Evolutionary conservation across 2,888 invertebrate species (phyloP), one percentile per base, ranked within the genome.

Genomic region (Pandemis heparana): DNA sequence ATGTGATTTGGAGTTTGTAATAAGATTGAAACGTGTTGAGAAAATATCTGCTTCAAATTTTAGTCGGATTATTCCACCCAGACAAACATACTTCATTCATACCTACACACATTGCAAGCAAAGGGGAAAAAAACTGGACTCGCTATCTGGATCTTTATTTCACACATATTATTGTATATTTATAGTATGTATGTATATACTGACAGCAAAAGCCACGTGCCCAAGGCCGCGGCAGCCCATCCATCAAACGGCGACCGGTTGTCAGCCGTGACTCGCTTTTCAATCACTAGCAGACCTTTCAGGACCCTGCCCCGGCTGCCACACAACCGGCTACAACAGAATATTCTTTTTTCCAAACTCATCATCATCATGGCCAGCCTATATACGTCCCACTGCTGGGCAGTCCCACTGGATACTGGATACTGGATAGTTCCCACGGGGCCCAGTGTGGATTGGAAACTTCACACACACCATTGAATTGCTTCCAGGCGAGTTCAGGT

Each of bases 181-280:
- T 32, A 1, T 32, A 32, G 23, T 32, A 4, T 53, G 6, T 16
- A 9, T 53, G 8, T 53, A 14, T 1, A 23, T 23, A 23, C 10
- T 5, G 56, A 56, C 56, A 23, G 56, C 23, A 12, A n/a, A 23
- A 48, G 51, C 56, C 56, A 56, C 56, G 56, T 56, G 56, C 10
- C 10, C 3, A 9, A 7, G 51, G 51, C 51, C 8, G 56, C 18
- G 53, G 53, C 51, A 1, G 41, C 66, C 66, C 56, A 67, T 69
- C 18, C 61, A 51, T 69, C 69, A 69, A 46, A n/a, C 46, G 59
- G 3, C 61, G 46, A 12, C 39, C 69, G 9, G 56, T 1, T 39
- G 68, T 68, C 60, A 61, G 12, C 16, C 60, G 68, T 68, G 61
- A 48, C 69, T 62, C 23, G 69, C 61, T 69, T 62, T 62, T 69